Conservation (phyloP, 2,888 invertebrate genomes). For the Cheilosia impressa region DNA sequence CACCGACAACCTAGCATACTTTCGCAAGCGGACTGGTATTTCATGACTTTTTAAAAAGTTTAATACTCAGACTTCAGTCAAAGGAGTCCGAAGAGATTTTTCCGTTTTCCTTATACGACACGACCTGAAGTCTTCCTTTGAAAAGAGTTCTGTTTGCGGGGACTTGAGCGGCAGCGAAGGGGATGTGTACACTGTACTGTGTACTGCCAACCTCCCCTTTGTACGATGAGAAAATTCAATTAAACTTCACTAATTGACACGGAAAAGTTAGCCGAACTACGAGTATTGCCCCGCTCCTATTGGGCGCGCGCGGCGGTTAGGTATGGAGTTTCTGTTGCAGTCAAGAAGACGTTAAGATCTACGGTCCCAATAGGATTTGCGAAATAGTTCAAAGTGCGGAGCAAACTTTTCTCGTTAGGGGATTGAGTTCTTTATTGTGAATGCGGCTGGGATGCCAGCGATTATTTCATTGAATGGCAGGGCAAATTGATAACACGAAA, state of each 20-base stretch:
- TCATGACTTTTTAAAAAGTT: conserved; percentile 49
- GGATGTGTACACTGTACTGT: not conserved
- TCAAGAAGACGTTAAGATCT: conserved; percentile 31
- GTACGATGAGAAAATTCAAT: conserved; percentile 68
- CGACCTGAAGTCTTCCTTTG: conserved; percentile 26
- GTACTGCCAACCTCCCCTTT: conserved; percentile 35
- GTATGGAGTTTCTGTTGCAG: not conserved
- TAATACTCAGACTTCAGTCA: conserved; percentile 63
- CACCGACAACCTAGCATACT: conserved; percentile 13
- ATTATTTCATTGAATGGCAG: conserved; percentile 47
- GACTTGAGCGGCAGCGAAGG: not conserved
- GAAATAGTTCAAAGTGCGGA: conserved; percentile 59
- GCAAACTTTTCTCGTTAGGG: conserved; percentile 70
- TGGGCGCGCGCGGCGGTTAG: not conserved
- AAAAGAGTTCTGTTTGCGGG: conserved; percentile 43
- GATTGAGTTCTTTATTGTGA: conserved; percentile 58
- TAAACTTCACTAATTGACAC: conserved; percentile 75
- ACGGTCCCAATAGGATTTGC: conserved; percentile 59
- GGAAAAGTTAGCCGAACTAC: conserved; percentile 68
- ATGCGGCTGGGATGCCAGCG: conserved; percentile 16
- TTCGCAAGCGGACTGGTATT: conserved; percentile 8
- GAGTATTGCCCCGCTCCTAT: conserved; percentile 53
- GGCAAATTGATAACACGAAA: conserved; percentile 59
- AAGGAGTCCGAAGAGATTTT: conserved; percentile 68
- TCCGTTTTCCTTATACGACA: conserved; percentile 24